Percentiles rank a stretch among this genome's conserved stretches.
Evolutionary conservation across 2,113 vertebrate genomes (phyloP).

Genomic region (Melanocharis versteri): DNA sequence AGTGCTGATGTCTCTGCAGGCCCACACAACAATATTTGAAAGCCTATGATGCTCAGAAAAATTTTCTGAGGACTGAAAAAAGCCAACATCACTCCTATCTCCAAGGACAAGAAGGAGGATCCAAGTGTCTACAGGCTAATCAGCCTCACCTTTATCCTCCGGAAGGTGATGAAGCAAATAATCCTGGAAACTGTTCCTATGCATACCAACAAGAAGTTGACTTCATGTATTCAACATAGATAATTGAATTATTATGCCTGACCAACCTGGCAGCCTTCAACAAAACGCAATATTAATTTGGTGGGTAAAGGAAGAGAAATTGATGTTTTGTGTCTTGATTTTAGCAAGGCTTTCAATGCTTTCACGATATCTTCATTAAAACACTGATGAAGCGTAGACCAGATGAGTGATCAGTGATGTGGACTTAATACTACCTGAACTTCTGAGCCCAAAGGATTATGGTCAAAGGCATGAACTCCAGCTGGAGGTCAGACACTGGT

Average conservation of each 20-base stretch:
- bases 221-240: not conserved
- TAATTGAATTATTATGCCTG: not conserved
- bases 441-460: not conserved
- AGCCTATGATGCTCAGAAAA: not conserved
- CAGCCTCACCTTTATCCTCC: not conserved
- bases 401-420: not conserved
- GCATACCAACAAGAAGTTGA: not conserved
- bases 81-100: not conserved
- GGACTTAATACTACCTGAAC: not conserved
- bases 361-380: not conserved
- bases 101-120: not conserved
- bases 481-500: not conserved
- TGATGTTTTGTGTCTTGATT: not conserved
- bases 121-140: no score
- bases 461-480: not conserved
- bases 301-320: not conserved
- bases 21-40: not conserved
- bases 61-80: not conserved
- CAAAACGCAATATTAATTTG: not conserved
- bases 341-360: not conserved
- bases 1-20: not conserved
- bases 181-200: not conserved
- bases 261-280: not conserved
- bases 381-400: not conserved
- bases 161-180: not conserved